Evolutionary conservation across 2,797 vertebrate genomes (phyloP).

Genomic region (Varecia variegata): DNA sequence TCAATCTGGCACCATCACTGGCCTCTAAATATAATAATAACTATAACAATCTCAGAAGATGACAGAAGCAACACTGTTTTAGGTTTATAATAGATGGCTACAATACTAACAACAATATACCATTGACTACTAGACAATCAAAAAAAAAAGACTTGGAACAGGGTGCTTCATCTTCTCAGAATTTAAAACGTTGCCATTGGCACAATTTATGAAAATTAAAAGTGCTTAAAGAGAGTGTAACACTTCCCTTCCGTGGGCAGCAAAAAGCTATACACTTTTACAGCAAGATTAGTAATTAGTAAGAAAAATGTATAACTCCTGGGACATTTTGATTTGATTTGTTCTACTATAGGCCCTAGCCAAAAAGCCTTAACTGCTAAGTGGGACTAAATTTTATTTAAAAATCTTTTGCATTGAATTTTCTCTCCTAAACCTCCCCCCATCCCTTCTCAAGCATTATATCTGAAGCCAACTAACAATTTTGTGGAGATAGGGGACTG

Average conservation of each 20-base stretch:
- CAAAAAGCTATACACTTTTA: conserved; percentile 54
- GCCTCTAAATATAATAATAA: conserved; percentile 64
- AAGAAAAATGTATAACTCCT: conserved; percentile 70
- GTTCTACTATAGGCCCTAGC: conserved; percentile 58
- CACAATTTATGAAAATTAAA: conserved; percentile 84
- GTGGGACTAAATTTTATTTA: conserved; percentile 61
- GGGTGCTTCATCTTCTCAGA: conserved; percentile 75
- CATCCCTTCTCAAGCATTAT: conserved; percentile 67
- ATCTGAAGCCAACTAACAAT: conserved; percentile 82
- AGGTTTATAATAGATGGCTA: conserved; percentile 65
- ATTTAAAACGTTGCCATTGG: conserved; percentile 80
- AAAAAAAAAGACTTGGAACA: conserved; percentile 67
- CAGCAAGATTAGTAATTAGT: conserved; percentile 71
- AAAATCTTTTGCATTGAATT: conserved; percentile 62
- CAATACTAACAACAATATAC: conserved; percentile 51
- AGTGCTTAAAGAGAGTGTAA: conserved; percentile 78
- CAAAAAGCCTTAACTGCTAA: conserved; percentile 68
- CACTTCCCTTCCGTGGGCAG: conserved; percentile 60
- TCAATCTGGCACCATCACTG: conserved; percentile 48
- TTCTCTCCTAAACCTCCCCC: conserved; percentile 52
- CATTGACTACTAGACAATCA: conserved; percentile 60
- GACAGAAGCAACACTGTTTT: conserved; percentile 64
- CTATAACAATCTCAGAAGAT: conserved; percentile 25
- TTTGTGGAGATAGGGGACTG: conserved; percentile 82
- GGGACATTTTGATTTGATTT: conserved; percentile 75